Base-by-base conservation (phyloP, 2,113 vertebrate genomes). In the Genyomyrus donnyi region DNA sequence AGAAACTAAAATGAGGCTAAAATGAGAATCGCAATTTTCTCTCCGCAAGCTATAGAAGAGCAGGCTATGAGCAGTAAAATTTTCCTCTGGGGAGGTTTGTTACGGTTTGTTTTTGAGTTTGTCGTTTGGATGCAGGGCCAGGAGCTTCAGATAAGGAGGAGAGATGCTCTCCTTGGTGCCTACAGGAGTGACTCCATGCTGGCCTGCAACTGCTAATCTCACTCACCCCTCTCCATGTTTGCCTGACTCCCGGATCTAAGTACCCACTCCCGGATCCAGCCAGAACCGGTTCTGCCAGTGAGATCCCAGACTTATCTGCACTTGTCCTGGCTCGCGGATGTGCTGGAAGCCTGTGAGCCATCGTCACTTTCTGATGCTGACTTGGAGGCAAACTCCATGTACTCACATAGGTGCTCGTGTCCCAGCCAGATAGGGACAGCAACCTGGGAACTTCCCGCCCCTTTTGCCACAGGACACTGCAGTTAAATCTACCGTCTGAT, bases 161-260 rank as follows among this genome's bases (percentile, higher is more conserved):
- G 83, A 10, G 83, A 17, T 46, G 21, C 42, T 85, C 83, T 85
- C 45, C 83, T 46, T 10, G 3, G 21, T 85, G 45, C 83, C 83
- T 48, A 11, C 5, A 85, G 83, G 21, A 45, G 45, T n/a, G 42
- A 48, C 83, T 48, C 42, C 21, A 27, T 11, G 21, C 42, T n/a
- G 83, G 19, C 21, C 39, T 85, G 24, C 42, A 85, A 42, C 45
- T 48, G 1, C 49, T 31, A 53, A 87, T 21, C 15, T 27, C 49
- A 53, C 27, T 50, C n/a, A 53, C 24, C 46, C 49, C 49, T 49
- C 2, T 84, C 85, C 8, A n/a, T 50, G 85, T 87, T 87, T 87
- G 85, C n/a, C 85, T 87, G 85, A 9, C n/a, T 87, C 85, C 85
- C 49, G 85, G 85, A 87, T 87, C n/a, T 27, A n/a, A 31, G 49